Base-by-base conservation (phyloP, 2,888 invertebrate species). In the Amphipoea lucens region DNA sequence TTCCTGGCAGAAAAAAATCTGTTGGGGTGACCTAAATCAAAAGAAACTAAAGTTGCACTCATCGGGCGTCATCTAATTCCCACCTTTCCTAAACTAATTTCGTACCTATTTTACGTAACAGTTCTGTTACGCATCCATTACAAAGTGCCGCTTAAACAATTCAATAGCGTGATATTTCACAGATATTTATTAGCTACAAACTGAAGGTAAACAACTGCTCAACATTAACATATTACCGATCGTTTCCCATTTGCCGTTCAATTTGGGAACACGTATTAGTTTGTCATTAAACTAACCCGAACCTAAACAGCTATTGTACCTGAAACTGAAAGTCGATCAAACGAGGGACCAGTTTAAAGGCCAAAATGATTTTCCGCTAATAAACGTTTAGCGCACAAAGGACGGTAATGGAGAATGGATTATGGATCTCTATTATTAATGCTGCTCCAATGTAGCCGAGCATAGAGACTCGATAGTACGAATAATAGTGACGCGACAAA, bases 311-410 rank as follows among this genome's bases (percentile, higher is more conserved):
- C 85, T 81, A 89, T 89, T 89, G 86, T 89, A 83, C 80, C 85
- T 83, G 88, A 89, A 87, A 87, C 87, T 84, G 87, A 89, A 89
- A 92, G 90, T 89, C 89, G 85, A 92, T 90, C 88, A 84, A 88
- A 87, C 80, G 75, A 77, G 90, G 82, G 87, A 84, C 83, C 87
- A 81, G 90, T 90, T 89, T 89, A 89, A 91, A 90, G 89, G 89
- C 90, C 89, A 92, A 87, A 94, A 93, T 92, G 89, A 93, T 93
- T 93, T 92, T 88, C 91, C 89, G 90, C 90, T 92, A 93, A 93
- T 93, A 92, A 91, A 90, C 92, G 91, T 91, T 92, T 90, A 91
- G 87, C 89, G 81, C 92, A 93, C 94, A 94, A 94, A 94, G 94
- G 93, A 91, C 89, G 88, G 83, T 90, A 92, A 91, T 92, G 90